Evolutionary conservation across 1,140 invertebrate species (phyloP).

Genomic region (Leptestheria dahalacensis): DNA sequence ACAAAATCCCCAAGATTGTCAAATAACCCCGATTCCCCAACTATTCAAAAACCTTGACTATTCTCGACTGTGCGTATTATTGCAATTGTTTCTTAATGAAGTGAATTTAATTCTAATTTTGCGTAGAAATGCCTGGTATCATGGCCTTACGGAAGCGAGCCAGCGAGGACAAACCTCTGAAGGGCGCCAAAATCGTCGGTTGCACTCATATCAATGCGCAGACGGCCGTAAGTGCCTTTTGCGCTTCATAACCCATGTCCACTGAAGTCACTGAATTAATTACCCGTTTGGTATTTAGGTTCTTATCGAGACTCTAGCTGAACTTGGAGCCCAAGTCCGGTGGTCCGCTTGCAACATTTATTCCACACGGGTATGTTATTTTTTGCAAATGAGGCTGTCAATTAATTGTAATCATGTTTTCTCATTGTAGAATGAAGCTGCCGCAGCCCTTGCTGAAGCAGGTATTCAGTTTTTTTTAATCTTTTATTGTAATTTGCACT

Average conservation of each 20-base stretch:
- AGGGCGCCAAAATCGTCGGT: constrained; percentile 89
- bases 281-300: constrained; percentile 31
- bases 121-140: constrained; percentile 87
- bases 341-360: constrained; percentile 98
- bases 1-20: not conserved
- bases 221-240: constrained; percentile 68
- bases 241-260: not conserved
- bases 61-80: too few species aligned
- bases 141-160: constrained; percentile 83
- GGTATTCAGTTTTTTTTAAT: constrained; percentile 28
- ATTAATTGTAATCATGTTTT: too few species aligned
- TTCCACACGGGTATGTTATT: constrained; percentile 82
- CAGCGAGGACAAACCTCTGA: constrained; percentile 80
- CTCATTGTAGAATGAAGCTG: constrained; percentile 71
- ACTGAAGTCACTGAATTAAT: constrained; percentile 7
- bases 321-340: constrained; percentile 75
- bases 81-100: constrained; percentile 16
- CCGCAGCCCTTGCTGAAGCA: constrained; percentile 83
- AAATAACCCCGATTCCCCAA: too few species aligned
- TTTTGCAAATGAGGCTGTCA: too few species aligned
- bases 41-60: not conserved
- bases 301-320: constrained; percentile 79
- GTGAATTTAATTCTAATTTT: constrained; percentile 9
- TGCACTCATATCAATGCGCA: constrained; percentile 97
- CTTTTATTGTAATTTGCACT: not conserved